A percentile compares a stretch with the other conserved stretches of the same genome.
Evolutionary conservation across 2,797 vertebrate genomes (phyloP).

Genomic region (Benthosema pterotum): DNA sequence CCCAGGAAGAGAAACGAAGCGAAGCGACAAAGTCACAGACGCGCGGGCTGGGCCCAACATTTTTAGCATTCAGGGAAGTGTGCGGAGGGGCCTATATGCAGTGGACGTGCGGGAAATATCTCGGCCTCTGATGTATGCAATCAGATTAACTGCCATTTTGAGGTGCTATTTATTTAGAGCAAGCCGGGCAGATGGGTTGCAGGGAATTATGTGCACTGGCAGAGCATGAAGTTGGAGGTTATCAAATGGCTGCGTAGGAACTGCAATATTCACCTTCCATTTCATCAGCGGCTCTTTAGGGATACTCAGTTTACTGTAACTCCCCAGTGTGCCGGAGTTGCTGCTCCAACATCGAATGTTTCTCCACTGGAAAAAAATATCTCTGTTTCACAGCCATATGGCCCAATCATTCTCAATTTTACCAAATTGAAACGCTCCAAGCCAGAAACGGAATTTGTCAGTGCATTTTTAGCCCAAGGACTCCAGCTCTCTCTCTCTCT

Average conservation of each 20-base stretch:
- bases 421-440: constrained; percentile 37
- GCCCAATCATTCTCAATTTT: constrained; percentile 39
- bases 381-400: constrained; percentile 36
- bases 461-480: constrained; percentile 49
- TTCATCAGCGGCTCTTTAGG: constrained; percentile 62
- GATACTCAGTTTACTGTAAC: constrained; percentile 35
- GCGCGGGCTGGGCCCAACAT: constrained; percentile 37
- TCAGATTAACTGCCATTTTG: constrained; percentile 64
- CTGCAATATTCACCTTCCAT: constrained; percentile 61
- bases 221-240: constrained; percentile 70
- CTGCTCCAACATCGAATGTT: constrained; percentile 29
- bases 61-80: constrained; percentile 60
- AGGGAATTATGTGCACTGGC: constrained; percentile 68
- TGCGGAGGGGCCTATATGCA: constrained; percentile 41
- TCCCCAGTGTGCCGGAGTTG: neutral
- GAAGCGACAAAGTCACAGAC: constrained; percentile 54
- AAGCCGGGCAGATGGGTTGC: constrained; percentile 56
- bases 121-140: constrained; percentile 56
- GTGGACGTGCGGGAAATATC: constrained; percentile 52
- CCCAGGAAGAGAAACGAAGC: constrained; percentile 47
- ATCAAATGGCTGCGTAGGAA: constrained; percentile 63
- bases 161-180: constrained; percentile 65
- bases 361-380: constrained; percentile 29
- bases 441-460: constrained; percentile 55
- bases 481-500: constrained; percentile 42